Evolutionary conservation across 2,797 vertebrate genomes (phyloP).

Genomic region (Spea hammondii): DNA sequence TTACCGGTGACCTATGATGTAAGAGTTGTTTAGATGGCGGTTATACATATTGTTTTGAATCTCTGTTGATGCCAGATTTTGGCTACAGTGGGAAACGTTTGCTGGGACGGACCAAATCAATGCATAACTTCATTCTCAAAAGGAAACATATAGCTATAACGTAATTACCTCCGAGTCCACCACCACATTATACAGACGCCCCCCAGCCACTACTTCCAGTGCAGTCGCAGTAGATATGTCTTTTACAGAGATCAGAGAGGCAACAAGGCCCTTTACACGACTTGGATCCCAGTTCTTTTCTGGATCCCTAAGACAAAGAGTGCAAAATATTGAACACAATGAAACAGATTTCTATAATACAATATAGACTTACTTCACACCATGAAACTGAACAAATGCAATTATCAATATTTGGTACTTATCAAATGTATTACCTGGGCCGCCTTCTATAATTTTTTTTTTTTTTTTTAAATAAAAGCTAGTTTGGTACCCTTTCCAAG

Average conservation of each 20-base stretch:
- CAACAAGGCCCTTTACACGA: slow-evolving; percentile 86
- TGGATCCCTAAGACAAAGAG: slow-evolving; percentile 72
- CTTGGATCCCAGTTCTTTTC: slow-evolving; percentile 83
- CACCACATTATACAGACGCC: slow-evolving; percentile 87
- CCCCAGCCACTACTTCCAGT: slow-evolving; percentile 88
- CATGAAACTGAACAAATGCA: neutral
- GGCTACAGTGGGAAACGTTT: too few species aligned
- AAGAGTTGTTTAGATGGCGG: neutral
- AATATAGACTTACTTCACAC: neutral
- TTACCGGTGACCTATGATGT: slow-evolving; percentile 84
- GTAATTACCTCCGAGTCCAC: slow-evolving; percentile 88
- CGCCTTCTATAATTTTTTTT: too few species aligned
- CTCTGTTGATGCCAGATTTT: too few species aligned
- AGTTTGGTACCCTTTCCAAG: too few species aligned
- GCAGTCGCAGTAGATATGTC: slow-evolving; percentile 81
- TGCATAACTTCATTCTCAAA: neutral
- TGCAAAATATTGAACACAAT: neutral
- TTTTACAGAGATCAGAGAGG: slow-evolving; percentile 78
- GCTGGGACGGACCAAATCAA: neutral
- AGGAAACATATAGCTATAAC: neutral
- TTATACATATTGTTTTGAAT: too few species aligned
- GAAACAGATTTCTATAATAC: slow-evolving; percentile 1
- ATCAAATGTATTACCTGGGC: too few species aligned
- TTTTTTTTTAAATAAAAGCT: too few species aligned
- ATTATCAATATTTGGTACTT: neutral